Base-by-base conservation (phyloP, 2,888 invertebrate species). In the Chesias legatella region DNA sequence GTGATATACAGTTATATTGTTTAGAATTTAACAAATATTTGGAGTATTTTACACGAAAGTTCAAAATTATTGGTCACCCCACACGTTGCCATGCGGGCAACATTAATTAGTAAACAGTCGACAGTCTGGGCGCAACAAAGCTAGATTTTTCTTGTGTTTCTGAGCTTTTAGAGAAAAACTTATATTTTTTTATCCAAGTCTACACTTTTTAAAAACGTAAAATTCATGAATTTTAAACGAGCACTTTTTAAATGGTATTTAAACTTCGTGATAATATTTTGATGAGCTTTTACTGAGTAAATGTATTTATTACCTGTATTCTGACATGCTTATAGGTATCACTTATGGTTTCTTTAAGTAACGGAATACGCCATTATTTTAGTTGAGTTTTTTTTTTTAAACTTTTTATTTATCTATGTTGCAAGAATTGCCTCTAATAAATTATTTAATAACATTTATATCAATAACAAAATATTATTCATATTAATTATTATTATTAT, bases 51-150 rank as follows among this genome's bases (percentile, higher is more conserved):
- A 23, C 32, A n/a, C 5, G 26, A 25, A 45, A 35, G 11, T 8
- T 6, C 1, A 11, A 8, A 24, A 33, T 10, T 11, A 31, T 43
- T 71, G 63, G 73, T 31, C 33, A 59, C 70, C 57, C 64, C 59
- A 63, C 40, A 33, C 50, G 67, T 66, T 68, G 67, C 70, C 80
- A 81, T 82, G 77, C 79, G 80, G 82, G 79, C 75, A 72, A 71
- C 80, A 80, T 79, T 83, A 81, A 83, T 83, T 83, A 83, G 81
- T 81, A 80, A 76, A 79, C 79, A 80, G 80, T 69, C 66, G 68
- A 66, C 69, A 67, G 78, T 73, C 78, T 72, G 75, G 66, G 69
- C 65, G 71, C 65, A 68, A 63, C 79, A 78, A 79, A 77, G 75
- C 71, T 58, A 61, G 69, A 66, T 73, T 78, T 78, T 77, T 76